A percentile compares a stretch with the other conserved stretches of the same genome.
These are phyloP conservation scores for Sigmodon hispidus DNA, from an alignment of 2,113 vertebrate genomes.

Conservation along the genomic window DNA sequence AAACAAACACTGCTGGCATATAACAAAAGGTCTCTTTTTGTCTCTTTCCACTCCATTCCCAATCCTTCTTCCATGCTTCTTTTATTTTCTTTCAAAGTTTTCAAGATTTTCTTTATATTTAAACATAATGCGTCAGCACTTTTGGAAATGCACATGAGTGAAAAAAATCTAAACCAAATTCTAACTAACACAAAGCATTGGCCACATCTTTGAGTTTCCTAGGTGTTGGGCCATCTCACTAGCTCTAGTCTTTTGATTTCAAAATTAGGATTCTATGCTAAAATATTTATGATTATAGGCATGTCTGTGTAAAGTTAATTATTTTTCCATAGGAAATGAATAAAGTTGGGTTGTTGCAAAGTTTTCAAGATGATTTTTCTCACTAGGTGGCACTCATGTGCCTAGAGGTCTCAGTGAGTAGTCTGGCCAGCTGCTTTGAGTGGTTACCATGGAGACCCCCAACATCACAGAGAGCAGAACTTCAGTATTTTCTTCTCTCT, in stretches of 20 bases:
- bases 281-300: conserved; percentile 8
- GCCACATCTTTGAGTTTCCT: conserved; percentile 15
- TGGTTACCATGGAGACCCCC: conserved; percentile 43
- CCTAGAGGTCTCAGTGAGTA: conserved; percentile 4
- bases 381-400: conserved; percentile 74
- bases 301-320: background rate
- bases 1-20: conserved; percentile 1
- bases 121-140: background rate
- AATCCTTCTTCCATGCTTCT: background rate
- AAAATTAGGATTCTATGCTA: conserved; percentile 33
- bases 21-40: background rate
- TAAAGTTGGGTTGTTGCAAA: background rate
- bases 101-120: conserved; percentile 45
- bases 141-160: background rate
- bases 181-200: conserved; percentile 15
- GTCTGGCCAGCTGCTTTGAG: background rate
- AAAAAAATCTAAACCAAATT: conserved; percentile 50
- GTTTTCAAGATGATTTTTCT: conserved; percentile 37
- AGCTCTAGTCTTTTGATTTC: background rate
- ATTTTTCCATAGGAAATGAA: conserved; percentile 24
- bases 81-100: conserved; percentile 54
- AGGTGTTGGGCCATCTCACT: background rate
- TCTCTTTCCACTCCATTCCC: background rate
- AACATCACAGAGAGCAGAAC: background rate
- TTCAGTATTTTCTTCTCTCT: conserved; percentile 10